Percentiles rank a stretch among this genome's conserved stretches.
phyloP scores from a whole-genome alignment of 2,797 vertebrate genomes.

The Channa striata region DNA sequence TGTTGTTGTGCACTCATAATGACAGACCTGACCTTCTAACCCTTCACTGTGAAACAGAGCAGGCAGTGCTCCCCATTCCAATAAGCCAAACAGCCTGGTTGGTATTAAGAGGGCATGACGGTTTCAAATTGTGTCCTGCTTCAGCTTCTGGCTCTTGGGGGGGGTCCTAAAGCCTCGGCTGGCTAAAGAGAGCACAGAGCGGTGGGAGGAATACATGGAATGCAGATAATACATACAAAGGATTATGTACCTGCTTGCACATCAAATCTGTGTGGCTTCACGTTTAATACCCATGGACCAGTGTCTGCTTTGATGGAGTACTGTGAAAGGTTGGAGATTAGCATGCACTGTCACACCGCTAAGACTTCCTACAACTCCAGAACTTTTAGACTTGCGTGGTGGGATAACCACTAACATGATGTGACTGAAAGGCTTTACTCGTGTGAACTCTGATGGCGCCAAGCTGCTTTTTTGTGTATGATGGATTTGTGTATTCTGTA shows the following conservation, averaged over 20 bases:
- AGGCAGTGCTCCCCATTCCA: conserved; percentile 66
- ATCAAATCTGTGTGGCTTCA: conserved; percentile 70
- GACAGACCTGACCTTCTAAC: conserved; percentile 79
- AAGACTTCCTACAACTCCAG: conserved; percentile 42
- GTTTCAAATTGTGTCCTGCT: conserved; percentile 71
- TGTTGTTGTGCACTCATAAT: conserved; percentile 65
- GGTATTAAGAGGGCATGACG: conserved; percentile 70
- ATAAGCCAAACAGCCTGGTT: conserved; percentile 71
- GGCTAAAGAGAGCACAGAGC: conserved; percentile 58
- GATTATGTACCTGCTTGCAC: conserved; percentile 74
- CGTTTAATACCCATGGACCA: conserved; percentile 66
- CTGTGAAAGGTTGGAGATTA: conserved; percentile 69
- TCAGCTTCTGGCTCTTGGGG: conserved; percentile 49
- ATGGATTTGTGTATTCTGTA: conserved; percentile 23
- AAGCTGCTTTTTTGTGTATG: conserved; percentile 4
- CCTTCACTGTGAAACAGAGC: conserved; percentile 68
- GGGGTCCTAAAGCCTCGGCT: conserved; percentile 69
- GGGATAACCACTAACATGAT: conserved; percentile 44
- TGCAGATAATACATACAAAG: conserved; percentile 78
- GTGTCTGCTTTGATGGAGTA: conserved; percentile 62
- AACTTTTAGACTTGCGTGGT: conserved; percentile 47
- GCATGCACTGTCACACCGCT: conserved; percentile 31
- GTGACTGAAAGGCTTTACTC: conserved; percentile 36
- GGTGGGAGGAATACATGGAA: conserved; percentile 70
- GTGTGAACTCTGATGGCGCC: conserved; percentile 28